phyloP scores from a whole-genome alignment of 30 jellyfish, hydroid and myxozoan genomes.

The Cassiopea xamachana region DNA sequence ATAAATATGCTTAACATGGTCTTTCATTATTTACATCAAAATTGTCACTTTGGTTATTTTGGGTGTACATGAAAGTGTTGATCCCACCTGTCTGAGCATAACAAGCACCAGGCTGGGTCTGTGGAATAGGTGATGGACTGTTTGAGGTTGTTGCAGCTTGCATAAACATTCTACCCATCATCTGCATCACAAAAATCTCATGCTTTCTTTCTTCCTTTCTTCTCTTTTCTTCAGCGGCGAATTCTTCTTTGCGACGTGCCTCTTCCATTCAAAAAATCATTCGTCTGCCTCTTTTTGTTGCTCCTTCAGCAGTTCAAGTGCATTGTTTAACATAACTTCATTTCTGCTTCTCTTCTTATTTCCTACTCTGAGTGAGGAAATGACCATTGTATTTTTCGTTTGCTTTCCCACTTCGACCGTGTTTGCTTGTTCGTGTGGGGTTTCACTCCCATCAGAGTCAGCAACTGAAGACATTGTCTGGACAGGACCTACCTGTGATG shows the following conservation, averaged over 20 bases:
- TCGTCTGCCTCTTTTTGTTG: slow-evolving; percentile 57
- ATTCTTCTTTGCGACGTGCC: slow-evolving; percentile 19
- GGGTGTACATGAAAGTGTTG: background rate
- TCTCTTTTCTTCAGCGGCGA: slow-evolving; percentile 17
- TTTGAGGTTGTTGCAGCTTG: background rate
- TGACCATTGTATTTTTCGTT: background rate
- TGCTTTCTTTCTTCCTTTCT: slow-evolving; percentile 49
- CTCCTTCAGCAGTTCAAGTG: slow-evolving; percentile 2
- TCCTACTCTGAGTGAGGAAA: background rate
- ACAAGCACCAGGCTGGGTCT: background rate
- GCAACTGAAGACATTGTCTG: background rate
- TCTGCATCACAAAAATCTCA: slow-evolving; percentile 43
- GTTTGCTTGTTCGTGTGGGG: slow-evolving; percentile 1
- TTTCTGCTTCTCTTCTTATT: slow-evolving; percentile 50
- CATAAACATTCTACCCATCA: slow-evolving; percentile 65
- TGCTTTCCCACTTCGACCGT: background rate
- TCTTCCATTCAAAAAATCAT: slow-evolving; percentile 38
- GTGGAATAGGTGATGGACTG: background rate
- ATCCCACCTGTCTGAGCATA: slow-evolving; percentile 8
- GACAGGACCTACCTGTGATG: background rate
- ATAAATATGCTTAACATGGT: background rate
- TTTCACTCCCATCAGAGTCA: background rate
- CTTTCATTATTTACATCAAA: background rate
- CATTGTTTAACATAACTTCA: slow-evolving; percentile 21
- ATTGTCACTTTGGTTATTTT: background rate